These are phyloP conservation scores for Coelinius sp. DNA, from an alignment of 2,888 invertebrate genomes.

Conservation along the genomic window DNA sequence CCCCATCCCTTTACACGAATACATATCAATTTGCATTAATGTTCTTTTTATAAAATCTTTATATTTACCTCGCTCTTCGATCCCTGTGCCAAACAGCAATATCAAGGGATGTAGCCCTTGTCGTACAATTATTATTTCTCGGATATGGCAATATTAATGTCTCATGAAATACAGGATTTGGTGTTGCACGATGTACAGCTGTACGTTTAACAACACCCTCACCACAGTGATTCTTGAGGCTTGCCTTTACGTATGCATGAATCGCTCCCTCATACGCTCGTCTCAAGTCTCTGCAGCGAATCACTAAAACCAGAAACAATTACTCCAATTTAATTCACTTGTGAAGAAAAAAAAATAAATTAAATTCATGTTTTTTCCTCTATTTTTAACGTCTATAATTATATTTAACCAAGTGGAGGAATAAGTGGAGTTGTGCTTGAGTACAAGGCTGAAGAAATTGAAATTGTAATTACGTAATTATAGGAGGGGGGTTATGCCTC, in stretches of 20 bases:
- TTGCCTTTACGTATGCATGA: conserved; percentile 87
- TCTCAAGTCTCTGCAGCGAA: conserved; percentile 82
- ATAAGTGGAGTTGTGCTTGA: neutral
- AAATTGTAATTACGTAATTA: conserved; percentile 44
- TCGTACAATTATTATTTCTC: conserved; percentile 68
- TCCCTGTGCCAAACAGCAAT: conserved; percentile 91
- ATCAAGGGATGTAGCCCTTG: conserved; percentile 76
- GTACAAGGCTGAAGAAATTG: conserved; percentile 16
- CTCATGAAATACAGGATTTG: conserved; percentile 85
- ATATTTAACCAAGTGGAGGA: neutral
- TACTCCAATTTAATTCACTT: neutral
- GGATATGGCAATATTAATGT: conserved; percentile 80
- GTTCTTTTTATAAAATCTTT: neutral
- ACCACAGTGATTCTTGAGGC: conserved; percentile 68
- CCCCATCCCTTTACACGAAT: neutral
- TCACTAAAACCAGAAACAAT: conserved; percentile 73
- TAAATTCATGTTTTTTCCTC: neutral
- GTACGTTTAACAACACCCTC: conserved; percentile 82
- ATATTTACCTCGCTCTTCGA: conserved; percentile 82
- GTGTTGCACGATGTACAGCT: conserved; percentile 84
- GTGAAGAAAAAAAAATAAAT: neutral
- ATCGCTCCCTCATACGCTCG: conserved; percentile 79
- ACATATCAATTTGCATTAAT: neutral
- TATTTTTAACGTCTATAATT: neutral
- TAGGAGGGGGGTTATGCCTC: conserved; percentile 23